These are phyloP conservation scores for Zaprionus lachaisei DNA, from an alignment of 1,140 invertebrate species.

Conservation along the genomic window DNA sequence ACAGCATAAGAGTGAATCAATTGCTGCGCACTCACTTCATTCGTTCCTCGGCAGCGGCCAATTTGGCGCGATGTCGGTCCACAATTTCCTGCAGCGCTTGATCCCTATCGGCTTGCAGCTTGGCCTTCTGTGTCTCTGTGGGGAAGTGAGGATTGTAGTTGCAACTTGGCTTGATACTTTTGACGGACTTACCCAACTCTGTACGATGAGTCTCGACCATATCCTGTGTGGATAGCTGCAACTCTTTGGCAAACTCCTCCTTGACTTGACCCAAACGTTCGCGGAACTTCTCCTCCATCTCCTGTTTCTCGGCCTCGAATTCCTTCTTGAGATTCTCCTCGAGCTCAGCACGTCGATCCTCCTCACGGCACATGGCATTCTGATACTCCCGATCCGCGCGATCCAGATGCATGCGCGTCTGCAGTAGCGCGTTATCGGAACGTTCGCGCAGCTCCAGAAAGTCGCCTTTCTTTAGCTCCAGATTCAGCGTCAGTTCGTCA, in stretches of 20 bases:
- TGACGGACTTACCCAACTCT: constrained; percentile 85
- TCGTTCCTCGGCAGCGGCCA: constrained; percentile 85
- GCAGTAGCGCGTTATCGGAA: constrained; percentile 74
- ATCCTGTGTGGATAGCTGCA: constrained; percentile 85
- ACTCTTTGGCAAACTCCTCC: constrained; percentile 81
- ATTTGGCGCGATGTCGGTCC: constrained; percentile 85
- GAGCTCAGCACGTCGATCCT: constrained; percentile 85
- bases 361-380: constrained; percentile 86
- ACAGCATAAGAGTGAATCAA: constrained; percentile 1
- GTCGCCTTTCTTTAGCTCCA: constrained; percentile 86
- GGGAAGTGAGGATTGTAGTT: not conserved
- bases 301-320: constrained; percentile 73
- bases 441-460: constrained; percentile 75
- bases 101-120: constrained; percentile 86
- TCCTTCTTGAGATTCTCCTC: constrained; percentile 67
- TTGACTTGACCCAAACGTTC: constrained; percentile 79
- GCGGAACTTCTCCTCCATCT: constrained; percentile 83
- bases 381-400: constrained; percentile 84
- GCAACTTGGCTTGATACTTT: too few relatives aligned
- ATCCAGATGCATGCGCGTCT: constrained; percentile 84
- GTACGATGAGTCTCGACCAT: constrained; percentile 86
- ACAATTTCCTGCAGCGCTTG: constrained; percentile 85
- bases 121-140: constrained; percentile 86
- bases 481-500: constrained; percentile 85
- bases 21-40: constrained; percentile 74